Evolutionary conservation across 2,113 vertebrate species (phyloP).

Genomic region (Telmatochromis sp.): DNA sequence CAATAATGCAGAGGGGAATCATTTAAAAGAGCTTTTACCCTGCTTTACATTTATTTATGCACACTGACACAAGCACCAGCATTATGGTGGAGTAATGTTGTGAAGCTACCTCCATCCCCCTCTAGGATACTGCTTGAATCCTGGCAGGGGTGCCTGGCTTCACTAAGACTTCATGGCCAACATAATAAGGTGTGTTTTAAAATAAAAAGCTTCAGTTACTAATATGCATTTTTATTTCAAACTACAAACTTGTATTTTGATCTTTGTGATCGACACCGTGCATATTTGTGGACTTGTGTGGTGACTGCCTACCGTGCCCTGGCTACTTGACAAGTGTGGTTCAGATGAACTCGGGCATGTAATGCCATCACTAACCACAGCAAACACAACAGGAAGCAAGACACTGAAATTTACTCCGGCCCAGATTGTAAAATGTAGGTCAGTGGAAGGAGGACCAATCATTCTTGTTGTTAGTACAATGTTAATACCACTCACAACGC

Average conservation of each 20-base stretch:
- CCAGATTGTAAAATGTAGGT: background rate
- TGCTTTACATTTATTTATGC: background rate
- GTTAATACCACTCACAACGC: background rate
- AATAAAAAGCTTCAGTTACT: background rate
- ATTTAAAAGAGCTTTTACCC: background rate
- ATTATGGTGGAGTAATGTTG: background rate
- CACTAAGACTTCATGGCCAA: background rate
- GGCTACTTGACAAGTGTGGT: background rate
- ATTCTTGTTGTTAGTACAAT: background rate
- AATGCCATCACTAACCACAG: background rate
- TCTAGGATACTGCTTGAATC: background rate
- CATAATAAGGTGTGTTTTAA: background rate
- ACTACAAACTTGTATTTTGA: background rate
- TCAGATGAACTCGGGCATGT: background rate
- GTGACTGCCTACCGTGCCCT: background rate
- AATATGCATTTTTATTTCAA: accelerated
- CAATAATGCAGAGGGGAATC: background rate
- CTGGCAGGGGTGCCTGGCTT: background rate
- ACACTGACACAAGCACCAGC: background rate
- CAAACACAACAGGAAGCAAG: background rate
- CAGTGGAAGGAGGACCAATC: background rate
- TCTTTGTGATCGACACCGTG: background rate
- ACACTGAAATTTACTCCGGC: background rate
- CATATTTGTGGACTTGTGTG: background rate
- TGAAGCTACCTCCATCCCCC: background rate